Percentiles rank a stretch among this genome's conserved stretches.
Conservation (phyloP, 2,888 invertebrate species). For the Sipha maydis region DNA sequence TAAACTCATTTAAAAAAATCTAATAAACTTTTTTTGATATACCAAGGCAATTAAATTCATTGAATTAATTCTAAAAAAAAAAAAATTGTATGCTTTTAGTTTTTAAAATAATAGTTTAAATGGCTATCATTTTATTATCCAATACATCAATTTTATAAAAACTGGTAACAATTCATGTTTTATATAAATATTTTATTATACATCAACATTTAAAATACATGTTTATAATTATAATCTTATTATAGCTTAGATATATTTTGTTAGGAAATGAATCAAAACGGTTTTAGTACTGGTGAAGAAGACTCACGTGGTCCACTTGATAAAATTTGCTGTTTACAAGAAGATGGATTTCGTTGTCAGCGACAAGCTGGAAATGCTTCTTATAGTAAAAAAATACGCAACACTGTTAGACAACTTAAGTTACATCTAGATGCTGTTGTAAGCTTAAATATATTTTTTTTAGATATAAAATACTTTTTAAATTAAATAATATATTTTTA, state of each 20-base stretch:
- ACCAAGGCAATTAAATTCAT: too few species aligned
- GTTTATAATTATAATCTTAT: not conserved
- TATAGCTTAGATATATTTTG: not conserved
- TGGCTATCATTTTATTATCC: too few species aligned
- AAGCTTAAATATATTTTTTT: constrained; percentile 66
- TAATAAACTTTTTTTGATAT: too few species aligned
- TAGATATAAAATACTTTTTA: not conserved
- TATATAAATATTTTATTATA: not conserved
- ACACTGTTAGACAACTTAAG: constrained; percentile 92
- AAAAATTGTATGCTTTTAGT: too few species aligned
- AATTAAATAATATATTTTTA: constrained; percentile 5
- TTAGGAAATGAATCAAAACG: constrained; percentile 71
- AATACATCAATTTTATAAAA: not conserved
- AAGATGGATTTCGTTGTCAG: constrained; percentile 86
- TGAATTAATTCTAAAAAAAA: too few species aligned
- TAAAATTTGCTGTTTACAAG: constrained; percentile 92
- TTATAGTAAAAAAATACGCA: constrained; percentile 96
- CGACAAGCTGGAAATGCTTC: constrained; percentile 93
- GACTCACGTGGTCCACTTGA: constrained; percentile 88
- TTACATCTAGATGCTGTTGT: constrained; percentile 85
- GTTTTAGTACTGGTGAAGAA: constrained; percentile 90
- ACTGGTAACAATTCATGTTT: not conserved
- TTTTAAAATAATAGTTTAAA: too few species aligned
- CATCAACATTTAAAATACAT: not conserved
- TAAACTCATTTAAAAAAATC: too few species aligned